Conservation (phyloP, 2,888 invertebrate genomes). For the Rhagium mordax region DNA sequence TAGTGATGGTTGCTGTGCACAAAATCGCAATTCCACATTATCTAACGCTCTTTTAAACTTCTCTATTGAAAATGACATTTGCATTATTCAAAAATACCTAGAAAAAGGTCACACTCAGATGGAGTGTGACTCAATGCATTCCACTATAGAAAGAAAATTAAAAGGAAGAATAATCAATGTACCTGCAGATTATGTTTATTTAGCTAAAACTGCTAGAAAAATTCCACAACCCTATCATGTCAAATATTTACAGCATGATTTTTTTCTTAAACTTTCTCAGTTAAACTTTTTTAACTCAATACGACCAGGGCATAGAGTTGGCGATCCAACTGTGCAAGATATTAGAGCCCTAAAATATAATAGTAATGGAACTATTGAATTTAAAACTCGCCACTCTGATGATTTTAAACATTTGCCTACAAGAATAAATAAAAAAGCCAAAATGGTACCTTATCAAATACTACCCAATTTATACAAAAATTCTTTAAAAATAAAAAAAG, state of each 20-base stretch:
- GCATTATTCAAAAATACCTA: too few species aligned
- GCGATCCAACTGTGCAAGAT: background rate
- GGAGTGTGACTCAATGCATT: too few species aligned
- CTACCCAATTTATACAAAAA: background rate
- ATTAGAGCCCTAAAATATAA: conserved; percentile 8
- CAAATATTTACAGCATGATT: background rate
- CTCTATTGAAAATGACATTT: too few species aligned
- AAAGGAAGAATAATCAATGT: too few species aligned
- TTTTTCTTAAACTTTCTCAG: background rate
- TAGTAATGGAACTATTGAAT: background rate
- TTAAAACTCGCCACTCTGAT: background rate
- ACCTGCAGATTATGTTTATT: too few species aligned
- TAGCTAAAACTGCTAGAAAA: too few species aligned
- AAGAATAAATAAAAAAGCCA: background rate
- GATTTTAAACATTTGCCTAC: background rate
- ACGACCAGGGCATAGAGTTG: conserved; percentile 1
- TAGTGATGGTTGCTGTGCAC: too few species aligned
- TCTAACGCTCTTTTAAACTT: too few species aligned
- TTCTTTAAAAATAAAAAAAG: conserved; percentile 9
- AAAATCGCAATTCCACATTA: too few species aligned
- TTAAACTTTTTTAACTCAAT: background rate
- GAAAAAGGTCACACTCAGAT: too few species aligned
- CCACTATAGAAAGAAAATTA: too few species aligned
- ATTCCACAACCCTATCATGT: conserved; percentile 6
- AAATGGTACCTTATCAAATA: background rate